phyloP scores from a whole-genome alignment of 2,797 vertebrate species.

The Tenualosa thibaudeaui region DNA sequence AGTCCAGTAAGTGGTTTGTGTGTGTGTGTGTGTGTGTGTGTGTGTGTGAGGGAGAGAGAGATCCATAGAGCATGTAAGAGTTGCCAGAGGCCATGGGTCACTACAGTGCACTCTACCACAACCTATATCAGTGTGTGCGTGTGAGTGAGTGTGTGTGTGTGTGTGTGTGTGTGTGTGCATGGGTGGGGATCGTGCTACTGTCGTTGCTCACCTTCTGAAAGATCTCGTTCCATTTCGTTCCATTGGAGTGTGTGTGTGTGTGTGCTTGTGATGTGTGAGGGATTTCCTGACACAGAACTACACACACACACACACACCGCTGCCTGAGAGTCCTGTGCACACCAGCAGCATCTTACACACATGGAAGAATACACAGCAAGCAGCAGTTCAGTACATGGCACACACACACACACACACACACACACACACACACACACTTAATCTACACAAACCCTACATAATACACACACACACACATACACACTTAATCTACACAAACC shows the following conservation, averaged over 20 bases:
- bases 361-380: neutral
- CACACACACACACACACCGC: neutral
- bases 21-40: too few relatives aligned
- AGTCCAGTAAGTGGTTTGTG: too few relatives aligned
- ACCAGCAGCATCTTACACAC: neutral
- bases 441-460: neutral
- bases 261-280: neutral
- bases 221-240: neutral
- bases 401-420: neutral
- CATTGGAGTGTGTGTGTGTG: conserved; percentile 4
- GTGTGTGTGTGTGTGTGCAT: neutral
- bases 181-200: neutral
- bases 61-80: too few relatives aligned
- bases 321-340: neutral
- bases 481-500: too few relatives aligned
- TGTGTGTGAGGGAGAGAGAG: neutral
- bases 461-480: neutral
- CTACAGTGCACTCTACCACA: neutral
- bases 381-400: neutral
- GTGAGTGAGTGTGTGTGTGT: neutral
- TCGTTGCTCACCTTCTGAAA: neutral
- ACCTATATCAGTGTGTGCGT: neutral
- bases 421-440: neutral
- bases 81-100: neutral
- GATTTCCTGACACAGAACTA: neutral